Conservation (phyloP, 2,113 vertebrate species). For the Trinectes maculatus region DNA sequence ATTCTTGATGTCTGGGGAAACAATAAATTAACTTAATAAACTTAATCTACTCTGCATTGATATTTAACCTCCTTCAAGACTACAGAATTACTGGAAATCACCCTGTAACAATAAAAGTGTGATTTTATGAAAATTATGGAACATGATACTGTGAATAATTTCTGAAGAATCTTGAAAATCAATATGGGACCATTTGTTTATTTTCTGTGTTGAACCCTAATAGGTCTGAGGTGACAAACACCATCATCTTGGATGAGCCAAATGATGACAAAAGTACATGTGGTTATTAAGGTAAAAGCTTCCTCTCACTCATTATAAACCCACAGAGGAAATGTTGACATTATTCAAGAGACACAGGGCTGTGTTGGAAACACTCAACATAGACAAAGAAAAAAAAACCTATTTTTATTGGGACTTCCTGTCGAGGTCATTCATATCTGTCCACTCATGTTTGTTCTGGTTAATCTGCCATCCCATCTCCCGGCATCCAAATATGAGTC, state of each 20-base stretch:
- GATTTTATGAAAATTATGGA: not conserved
- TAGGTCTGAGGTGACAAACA: constrained; percentile 1
- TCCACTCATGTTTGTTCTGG: constrained; percentile 28
- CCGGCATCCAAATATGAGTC: constrained; percentile 15
- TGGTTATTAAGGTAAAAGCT: constrained; percentile 43
- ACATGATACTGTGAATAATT: not conserved
- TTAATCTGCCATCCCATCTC: not conserved
- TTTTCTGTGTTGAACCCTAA: not conserved
- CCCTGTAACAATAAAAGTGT: too few relatives aligned
- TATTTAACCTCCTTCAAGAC: not conserved
- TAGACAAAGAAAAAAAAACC: not conserved
- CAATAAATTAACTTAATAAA: too few relatives aligned
- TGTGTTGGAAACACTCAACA: not conserved
- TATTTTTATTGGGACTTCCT: constrained; percentile 25
- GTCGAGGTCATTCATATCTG: constrained; percentile 13
- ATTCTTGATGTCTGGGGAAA: too few relatives aligned
- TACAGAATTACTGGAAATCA: too few relatives aligned
- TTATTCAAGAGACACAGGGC: constrained; percentile 7
- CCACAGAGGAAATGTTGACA: constrained; percentile 25
- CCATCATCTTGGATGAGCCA: not conserved
- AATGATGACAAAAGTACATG: constrained; percentile 32
- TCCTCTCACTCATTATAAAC: constrained; percentile 42
- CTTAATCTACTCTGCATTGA: too few relatives aligned
- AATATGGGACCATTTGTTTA: not conserved
- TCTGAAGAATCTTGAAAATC: not conserved